Percentiles rank a stretch among this genome's conserved stretches.
These are phyloP conservation scores for Drepanosiphum platanoidis DNA, from an alignment of 2,888 invertebrate genomes.

Conservation along the genomic window DNA sequence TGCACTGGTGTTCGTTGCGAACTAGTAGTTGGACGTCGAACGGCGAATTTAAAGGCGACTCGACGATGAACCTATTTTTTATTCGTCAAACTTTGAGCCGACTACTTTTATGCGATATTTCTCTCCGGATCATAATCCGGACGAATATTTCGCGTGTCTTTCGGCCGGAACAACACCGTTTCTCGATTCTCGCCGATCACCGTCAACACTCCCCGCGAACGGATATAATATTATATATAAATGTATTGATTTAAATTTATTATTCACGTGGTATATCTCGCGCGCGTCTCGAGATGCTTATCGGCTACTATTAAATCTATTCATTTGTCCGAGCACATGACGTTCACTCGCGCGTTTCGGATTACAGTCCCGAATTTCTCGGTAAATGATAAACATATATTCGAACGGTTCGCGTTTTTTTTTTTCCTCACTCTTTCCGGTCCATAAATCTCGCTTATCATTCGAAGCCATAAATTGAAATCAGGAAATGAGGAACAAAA, in stretches of 20 bases:
- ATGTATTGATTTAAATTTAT: constrained; percentile 1
- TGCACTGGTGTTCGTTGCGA: too few species aligned
- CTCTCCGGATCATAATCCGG: too few species aligned
- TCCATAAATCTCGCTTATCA: not conserved
- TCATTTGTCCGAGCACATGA: too few species aligned
- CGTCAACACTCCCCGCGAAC: not conserved
- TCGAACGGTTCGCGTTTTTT: not conserved
- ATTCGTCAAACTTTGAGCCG: too few species aligned
- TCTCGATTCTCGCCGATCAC: not conserved
- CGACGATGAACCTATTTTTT: too few species aligned
- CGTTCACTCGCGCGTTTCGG: not conserved
- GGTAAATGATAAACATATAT: not conserved
- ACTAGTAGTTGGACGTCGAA: too few species aligned
- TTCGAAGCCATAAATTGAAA: not conserved
- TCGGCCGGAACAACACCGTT: too few species aligned
- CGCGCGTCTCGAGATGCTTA: not conserved
- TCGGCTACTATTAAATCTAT: not conserved
- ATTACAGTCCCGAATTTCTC: not conserved
- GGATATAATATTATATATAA: too few species aligned
- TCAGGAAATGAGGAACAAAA: not conserved
- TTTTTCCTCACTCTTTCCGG: too few species aligned
- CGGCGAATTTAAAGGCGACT: too few species aligned
- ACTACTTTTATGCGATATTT: too few species aligned
- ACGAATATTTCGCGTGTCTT: not conserved
- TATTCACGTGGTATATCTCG: not conserved